Evolutionary conservation across 1,140 invertebrate genomes (phyloP), one percentile per base, ranked within the genome.

Genomic region (Metopolophium dirhodum): DNA sequence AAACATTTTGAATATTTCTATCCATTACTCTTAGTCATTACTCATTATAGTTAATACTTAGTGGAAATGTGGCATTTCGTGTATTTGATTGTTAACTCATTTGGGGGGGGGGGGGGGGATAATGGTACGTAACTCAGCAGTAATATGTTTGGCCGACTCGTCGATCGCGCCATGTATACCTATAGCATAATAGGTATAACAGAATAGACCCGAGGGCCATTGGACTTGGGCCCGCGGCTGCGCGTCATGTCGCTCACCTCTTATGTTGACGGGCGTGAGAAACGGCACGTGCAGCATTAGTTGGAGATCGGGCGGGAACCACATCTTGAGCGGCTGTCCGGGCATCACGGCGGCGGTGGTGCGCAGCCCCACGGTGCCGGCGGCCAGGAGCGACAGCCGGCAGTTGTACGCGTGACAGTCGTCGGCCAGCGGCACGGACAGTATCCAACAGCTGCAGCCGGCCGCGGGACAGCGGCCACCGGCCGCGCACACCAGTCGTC

Each of bases 231-330:
- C 45, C 45, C 45, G 45, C 45, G 85, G 45, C 4, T 11, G 6
- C 6, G 4, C n/a, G 30, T n/a, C 61, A 35, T 22, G 47, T 91
- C 41, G 94, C 94, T 95, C 95, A 98, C 98, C 97, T 96, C 96
- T 96, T 94, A 99, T 98, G 94, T 99, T 98, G 1, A 95, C 95
- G 0, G 97, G 97, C 14, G 96, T 97, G 11, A 99, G 95, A 94
- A 98, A 98, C 1, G 98, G 98, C 94, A 98, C 97, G 85, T 96
- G 96, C 93, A 98, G 95, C 45, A 97, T 95, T 7, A 96, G 96
- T 0, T 98, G 95, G 68, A 98, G 95, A 92, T 97, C 96, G 86
- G 97, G 97, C 1, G 97, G 96, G 95, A 98, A 98, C 98, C 98
- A 99, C 94, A 98, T 95, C 22, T 96, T 95, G 0, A 98, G 95